Conservation (phyloP, 2,888 invertebrate species). For the Linnaemya vulpina region DNA sequence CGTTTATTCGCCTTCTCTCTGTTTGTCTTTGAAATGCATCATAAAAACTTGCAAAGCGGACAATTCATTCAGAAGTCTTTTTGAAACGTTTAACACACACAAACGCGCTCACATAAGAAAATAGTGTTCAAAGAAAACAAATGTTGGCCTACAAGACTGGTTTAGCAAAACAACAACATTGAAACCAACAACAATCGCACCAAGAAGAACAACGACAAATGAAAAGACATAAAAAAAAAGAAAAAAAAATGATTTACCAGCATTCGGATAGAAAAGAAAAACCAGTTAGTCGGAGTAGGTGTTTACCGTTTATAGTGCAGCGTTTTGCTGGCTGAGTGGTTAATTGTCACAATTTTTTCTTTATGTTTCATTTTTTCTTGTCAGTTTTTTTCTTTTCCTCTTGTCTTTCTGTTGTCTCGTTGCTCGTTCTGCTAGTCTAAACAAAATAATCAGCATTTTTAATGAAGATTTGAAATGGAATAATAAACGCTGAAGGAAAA, state of each 20-base stretch:
- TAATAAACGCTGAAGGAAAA: neutral
- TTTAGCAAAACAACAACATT: constrained; percentile 32
- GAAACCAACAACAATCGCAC: neutral
- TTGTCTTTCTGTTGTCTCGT: neutral
- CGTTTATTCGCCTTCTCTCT: constrained; percentile 10
- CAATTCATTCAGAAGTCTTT: constrained; percentile 52
- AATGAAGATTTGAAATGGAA: constrained; percentile 18
- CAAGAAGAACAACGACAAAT: constrained; percentile 14
- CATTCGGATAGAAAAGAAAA: constrained; percentile 14
- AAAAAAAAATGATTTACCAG: neutral
- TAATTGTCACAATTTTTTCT: constrained; percentile 69
- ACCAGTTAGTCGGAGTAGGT: constrained; percentile 53
- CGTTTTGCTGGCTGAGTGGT: constrained; percentile 48
- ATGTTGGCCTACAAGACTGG: constrained; percentile 51
- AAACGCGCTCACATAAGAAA: neutral
- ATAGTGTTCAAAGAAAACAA: constrained; percentile 14
- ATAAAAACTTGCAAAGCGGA: constrained; percentile 41
- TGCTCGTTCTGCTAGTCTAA: constrained; percentile 37
- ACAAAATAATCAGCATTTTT: constrained; percentile 22
- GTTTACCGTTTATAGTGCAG: constrained; percentile 52
- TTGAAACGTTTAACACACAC: constrained; percentile 30
- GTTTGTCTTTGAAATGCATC: constrained; percentile 53
- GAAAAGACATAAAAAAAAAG: neutral
- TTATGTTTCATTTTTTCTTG: constrained; percentile 48
- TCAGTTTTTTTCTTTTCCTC: neutral